Conservation (phyloP, 2,797 vertebrate genomes). For the Brotogeris chrysoptera region DNA sequence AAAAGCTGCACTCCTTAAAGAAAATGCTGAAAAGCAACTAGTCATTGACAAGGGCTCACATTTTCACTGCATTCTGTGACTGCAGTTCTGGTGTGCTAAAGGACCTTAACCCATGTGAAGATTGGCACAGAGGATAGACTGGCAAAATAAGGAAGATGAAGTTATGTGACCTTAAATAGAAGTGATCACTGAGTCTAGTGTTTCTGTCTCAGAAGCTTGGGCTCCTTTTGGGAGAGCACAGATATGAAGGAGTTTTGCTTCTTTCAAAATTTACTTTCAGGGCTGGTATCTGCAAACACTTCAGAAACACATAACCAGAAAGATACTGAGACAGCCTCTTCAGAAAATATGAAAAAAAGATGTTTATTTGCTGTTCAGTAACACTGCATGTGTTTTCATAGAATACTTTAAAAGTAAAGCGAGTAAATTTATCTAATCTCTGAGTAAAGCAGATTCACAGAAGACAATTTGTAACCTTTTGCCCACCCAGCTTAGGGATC, state of each 20-base stretch:
- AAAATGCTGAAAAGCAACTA: not conserved
- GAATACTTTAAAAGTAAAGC: not conserved
- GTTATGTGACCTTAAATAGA: not conserved
- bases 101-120: rapidly evolving
- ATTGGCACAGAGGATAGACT: not conserved
- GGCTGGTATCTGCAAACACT: not conserved
- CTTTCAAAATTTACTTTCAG: not conserved
- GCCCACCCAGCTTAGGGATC: not conserved
- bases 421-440: not conserved
- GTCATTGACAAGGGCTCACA: not conserved
- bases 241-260: not conserved
- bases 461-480: not conserved
- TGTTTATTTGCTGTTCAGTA: not conserved
- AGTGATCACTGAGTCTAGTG: not conserved
- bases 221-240: not conserved
- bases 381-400: not conserved
- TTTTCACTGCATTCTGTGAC: not conserved
- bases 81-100: not conserved
- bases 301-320: not conserved
- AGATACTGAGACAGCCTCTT: not conserved
- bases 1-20: not conserved
- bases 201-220: not conserved
- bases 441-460: not conserved
- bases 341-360: not conserved
- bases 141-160: not conserved